These are phyloP conservation scores for Ctenopoma kingsleyae DNA, from an alignment of 2,797 vertebrate species.

Conservation along the genomic window DNA sequence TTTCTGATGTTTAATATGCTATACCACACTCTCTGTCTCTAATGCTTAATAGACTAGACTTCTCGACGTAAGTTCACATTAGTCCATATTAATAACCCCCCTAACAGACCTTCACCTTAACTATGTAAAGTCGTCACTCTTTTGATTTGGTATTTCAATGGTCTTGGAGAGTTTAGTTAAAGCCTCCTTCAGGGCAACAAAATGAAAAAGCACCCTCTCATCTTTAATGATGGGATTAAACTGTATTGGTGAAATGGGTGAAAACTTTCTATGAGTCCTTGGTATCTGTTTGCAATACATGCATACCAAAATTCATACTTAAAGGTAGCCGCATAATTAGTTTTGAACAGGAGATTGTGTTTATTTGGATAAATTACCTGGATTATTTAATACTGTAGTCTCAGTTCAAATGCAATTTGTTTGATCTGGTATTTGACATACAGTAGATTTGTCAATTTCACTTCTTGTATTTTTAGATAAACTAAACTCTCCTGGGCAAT, in stretches of 20 bases:
- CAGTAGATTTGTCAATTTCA: slow-evolving; percentile 25
- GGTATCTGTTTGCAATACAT: background rate
- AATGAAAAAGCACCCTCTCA: background rate
- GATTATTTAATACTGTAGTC: slow-evolving; percentile 11
- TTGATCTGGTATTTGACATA: slow-evolving; percentile 14
- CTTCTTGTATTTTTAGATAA: slow-evolving; percentile 23
- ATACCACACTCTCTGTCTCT: slow-evolving; percentile 80
- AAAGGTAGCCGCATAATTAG: slow-evolving; percentile 13
- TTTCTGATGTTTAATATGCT: slow-evolving; percentile 76
- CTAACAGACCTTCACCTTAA: slow-evolving; percentile 70
- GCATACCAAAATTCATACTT: slow-evolving; percentile 16
- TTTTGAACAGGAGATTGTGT: slow-evolving; percentile 19
- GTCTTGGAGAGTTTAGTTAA: slow-evolving; percentile 69
- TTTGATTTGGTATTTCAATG: slow-evolving; percentile 76
- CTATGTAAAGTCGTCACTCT: slow-evolving; percentile 70
- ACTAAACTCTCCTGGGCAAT: slow-evolving; percentile 69
- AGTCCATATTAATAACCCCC: slow-evolving; percentile 64
- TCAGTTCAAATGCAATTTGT: slow-evolving; percentile 20
- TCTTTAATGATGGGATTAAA: slow-evolving; percentile 2
- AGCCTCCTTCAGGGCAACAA: slow-evolving; percentile 5
- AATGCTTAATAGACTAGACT: slow-evolving; percentile 81
- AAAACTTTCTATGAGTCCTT: slow-evolving; percentile 4
- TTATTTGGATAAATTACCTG: slow-evolving; percentile 20
- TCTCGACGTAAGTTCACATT: slow-evolving; percentile 81
- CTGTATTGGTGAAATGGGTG: background rate